Percentiles rank a stretch among this genome's conserved stretches.
phyloP scores from a whole-genome alignment of 2,797 vertebrate genomes.

The Halcyon leucocephala region DNA sequence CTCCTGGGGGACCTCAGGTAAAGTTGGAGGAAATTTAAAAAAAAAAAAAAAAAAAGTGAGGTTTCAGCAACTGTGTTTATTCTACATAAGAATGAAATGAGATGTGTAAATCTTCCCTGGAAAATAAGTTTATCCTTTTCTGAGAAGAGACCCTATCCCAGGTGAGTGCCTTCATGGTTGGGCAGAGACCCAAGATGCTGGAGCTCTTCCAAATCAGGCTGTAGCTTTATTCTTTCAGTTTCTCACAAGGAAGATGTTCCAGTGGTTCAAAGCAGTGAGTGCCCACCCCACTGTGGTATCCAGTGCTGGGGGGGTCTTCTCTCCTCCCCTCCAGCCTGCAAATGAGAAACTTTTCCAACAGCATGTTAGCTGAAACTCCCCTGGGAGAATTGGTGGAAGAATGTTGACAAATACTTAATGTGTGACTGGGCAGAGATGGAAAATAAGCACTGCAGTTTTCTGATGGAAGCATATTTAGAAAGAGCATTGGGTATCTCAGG shows the following conservation, averaged over 20 bases:
- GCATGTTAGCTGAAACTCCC: background rate
- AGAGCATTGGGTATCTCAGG: background rate
- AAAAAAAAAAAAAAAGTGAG: background rate
- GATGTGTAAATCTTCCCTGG: background rate
- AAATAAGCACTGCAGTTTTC: background rate
- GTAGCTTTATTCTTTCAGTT: background rate
- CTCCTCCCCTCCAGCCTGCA: background rate
- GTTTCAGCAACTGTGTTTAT: background rate
- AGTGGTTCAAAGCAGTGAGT: background rate
- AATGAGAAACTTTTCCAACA: background rate
- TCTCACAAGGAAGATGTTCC: background rate
- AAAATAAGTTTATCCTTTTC: background rate
- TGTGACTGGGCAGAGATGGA: background rate
- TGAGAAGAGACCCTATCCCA: background rate
- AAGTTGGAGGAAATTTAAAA: background rate
- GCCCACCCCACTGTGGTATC: background rate
- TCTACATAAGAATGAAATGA: background rate
- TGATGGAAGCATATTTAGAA: background rate
- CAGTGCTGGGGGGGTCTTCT: background rate
- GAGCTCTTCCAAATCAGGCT: background rate
- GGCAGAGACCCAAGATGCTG: background rate
- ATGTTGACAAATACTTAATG: background rate
- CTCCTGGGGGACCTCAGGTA: background rate
- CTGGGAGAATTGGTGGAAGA: background rate
- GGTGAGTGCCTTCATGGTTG: background rate